Conservation (phyloP, 2,797 vertebrate species). For the Salmo trutta region DNA sequence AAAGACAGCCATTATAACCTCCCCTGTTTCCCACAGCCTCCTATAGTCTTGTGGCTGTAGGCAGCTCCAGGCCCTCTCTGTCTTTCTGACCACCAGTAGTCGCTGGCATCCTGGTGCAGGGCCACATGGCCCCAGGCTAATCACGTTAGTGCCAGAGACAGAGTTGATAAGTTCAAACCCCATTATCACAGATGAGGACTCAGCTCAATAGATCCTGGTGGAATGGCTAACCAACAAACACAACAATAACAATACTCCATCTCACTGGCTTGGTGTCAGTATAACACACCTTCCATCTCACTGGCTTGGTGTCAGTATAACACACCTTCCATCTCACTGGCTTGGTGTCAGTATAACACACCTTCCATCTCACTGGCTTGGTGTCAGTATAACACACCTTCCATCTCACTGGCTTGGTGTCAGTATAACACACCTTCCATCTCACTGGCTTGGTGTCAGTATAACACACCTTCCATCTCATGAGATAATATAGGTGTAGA, state of each 20-base stretch:
- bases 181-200: neutral
- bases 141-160: neutral
- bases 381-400: too few relatives aligned
- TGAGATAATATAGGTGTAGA: neutral
- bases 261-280: too few relatives aligned
- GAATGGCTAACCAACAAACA: neutral
- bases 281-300: too few relatives aligned
- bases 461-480: neutral
- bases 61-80: neutral
- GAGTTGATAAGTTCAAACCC: slow-evolving; percentile 1
- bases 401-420: too few relatives aligned
- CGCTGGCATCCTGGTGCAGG: neutral
- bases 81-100: neutral
- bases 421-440: neutral
- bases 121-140: slow-evolving; percentile 5
- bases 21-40: neutral
- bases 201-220: neutral
- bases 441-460: neutral
- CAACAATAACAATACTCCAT: neutral
- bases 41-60: neutral
- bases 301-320: neutral
- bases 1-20: neutral
- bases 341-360: neutral
- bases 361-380: too few relatives aligned
- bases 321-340: neutral